phyloP scores from a whole-genome alignment of 2,888 invertebrate genomes.

The Phragmatobia fuliginosa region DNA sequence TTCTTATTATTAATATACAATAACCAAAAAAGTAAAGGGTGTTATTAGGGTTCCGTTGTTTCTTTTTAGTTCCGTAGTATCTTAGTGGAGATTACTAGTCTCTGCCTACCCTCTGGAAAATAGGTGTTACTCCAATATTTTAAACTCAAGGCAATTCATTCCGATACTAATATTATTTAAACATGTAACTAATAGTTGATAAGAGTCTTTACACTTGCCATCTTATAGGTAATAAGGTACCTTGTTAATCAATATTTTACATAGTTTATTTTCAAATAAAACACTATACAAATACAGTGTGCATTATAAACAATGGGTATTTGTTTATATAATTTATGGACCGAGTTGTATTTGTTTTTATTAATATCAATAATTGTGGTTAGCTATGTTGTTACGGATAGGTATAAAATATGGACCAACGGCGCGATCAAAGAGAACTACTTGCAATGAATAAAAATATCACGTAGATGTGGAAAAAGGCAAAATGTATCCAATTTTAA shows the following conservation, averaged over 20 bases:
- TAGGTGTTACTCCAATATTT: neutral
- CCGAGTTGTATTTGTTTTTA: conserved; percentile 34
- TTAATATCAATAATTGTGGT: conserved; percentile 43
- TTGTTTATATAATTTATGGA: conserved; percentile 18
- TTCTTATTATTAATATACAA: too few relatives aligned
- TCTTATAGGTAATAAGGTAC: neutral
- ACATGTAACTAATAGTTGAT: too few relatives aligned
- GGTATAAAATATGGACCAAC: conserved; percentile 38
- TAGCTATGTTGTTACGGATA: conserved; percentile 34
- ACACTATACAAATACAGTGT: neutral
- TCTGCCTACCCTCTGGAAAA: too few relatives aligned
- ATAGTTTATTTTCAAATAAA: neutral
- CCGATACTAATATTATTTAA: neutral
- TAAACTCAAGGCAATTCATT: neutral
- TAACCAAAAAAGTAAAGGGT: too few relatives aligned
- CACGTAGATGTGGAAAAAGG: neutral
- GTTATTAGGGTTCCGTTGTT: too few relatives aligned
- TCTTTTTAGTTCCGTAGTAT: too few relatives aligned
- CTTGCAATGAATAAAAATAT: conserved; percentile 32
- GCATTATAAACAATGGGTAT: conserved; percentile 11
- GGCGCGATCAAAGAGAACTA: conserved; percentile 43
- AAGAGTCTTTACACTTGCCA: neutral
- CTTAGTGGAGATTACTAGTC: too few relatives aligned
- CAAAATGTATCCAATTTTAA: neutral
- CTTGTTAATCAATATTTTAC: neutral